Evolutionary conservation across 2,797 vertebrate genomes (phyloP).

Genomic region (Sebastes taczanowskii): DNA sequence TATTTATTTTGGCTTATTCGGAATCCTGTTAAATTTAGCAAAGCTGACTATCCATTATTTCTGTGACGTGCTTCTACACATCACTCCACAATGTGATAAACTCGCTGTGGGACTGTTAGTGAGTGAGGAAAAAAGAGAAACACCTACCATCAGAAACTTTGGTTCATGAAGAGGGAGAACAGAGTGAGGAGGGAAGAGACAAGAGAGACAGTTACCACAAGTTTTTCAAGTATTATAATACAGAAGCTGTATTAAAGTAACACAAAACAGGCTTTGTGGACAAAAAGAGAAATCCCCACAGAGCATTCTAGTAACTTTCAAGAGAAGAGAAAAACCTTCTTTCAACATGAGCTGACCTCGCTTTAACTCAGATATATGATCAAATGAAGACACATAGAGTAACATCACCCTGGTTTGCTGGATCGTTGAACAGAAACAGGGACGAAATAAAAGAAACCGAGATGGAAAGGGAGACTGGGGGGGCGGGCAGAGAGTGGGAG

Average conservation of each 20-base stretch:
- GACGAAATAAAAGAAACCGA: conserved; percentile 8
- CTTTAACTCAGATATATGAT: conserved; percentile 13
- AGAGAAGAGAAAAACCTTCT: neutral
- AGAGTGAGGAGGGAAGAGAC: conserved; percentile 16
- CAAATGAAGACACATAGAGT: conserved; percentile 10
- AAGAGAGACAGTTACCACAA: conserved; percentile 19
- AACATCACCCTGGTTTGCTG: conserved; percentile 6
- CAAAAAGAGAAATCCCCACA: neutral
- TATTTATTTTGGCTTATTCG: neutral
- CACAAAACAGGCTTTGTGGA: neutral
- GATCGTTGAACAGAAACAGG: conserved; percentile 27
- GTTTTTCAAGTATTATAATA: neutral
- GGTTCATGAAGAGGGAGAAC: conserved; percentile 13
- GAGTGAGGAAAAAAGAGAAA: conserved; percentile 4
- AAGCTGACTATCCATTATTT: neutral
- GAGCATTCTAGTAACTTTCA: neutral
- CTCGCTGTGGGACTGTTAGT: neutral
- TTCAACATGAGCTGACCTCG: neutral
- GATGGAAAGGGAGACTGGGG: conserved; percentile 1
- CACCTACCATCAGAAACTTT: conserved; percentile 93
- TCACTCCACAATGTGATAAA: neutral
- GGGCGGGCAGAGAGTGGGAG: conserved; percentile 54
- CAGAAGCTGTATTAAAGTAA: neutral
- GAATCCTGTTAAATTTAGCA: conserved; percentile 7
- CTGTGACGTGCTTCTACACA: neutral